Evolutionary conservation across 2,888 invertebrate genomes (phyloP), one percentile per base, ranked within the genome.

Genomic region (Hyposoter dolosus): DNA sequence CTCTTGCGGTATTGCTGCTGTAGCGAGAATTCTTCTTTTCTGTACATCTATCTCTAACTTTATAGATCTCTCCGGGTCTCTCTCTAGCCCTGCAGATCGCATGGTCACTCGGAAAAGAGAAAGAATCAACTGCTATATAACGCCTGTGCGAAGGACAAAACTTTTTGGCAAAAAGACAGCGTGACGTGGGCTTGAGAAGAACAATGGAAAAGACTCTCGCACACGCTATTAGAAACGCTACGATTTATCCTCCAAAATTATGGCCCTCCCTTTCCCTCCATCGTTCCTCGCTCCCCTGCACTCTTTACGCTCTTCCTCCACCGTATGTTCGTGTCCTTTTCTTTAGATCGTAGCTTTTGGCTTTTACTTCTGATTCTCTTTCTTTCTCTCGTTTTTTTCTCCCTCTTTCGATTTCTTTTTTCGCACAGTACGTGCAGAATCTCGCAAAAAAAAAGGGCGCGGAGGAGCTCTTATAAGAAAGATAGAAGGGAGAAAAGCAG

Each of bases 181-280:
- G 9, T 45, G 53, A 68, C 28, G 56, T 40, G 43, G 28, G n/a
- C 40, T 56, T 15, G 7, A 12, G 35, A n/a, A 66, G 35, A 63
- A 40, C 35, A 45, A 15, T 53, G 53, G 53, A 15, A 56, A 28
- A 28, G 40, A 28, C 28, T 40, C 45, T 40, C 74, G 66, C 66
- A 63, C 74, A 60, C 77, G 63, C 85, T 69, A 77, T 82, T 78
- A 74, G 69, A 65, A 82, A 68, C 53, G 80, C 85, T 87, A 88
- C 89, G 89, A 91, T 91, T 90, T 45, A 88, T 80, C 88, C 89
- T 89, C 88, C 86, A 87, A 91, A 90, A 91, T 91, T 90, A 91
- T 90, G 88, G 15, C 15, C 28, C 15, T 60, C 28, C 28, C 28
- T 60, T 15, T 60, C 28, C 5, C 60, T 56, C 86, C 85, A 86